A percentile compares a stretch with the other conserved stretches of the same genome.
phyloP scores from a whole-genome alignment of 2,797 vertebrate species.

The Crocodylus rhombifer region DNA sequence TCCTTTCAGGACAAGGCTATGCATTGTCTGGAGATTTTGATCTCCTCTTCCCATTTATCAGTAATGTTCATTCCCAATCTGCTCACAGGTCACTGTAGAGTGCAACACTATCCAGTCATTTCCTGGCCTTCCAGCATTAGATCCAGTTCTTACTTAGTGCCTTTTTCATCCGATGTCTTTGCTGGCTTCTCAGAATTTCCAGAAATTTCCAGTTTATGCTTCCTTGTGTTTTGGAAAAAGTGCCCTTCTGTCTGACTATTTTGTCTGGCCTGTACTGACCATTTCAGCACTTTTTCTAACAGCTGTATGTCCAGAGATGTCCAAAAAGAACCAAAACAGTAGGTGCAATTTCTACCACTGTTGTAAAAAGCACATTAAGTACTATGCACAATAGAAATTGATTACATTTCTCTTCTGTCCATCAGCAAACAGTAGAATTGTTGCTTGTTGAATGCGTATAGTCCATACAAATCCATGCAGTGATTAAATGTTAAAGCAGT shows the following conservation, averaged over 20 bases:
- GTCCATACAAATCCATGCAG: background rate
- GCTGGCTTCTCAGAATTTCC: background rate
- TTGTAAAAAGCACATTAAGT: slow-evolving; percentile 38
- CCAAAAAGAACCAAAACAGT: background rate
- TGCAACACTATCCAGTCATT: background rate
- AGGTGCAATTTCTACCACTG: slow-evolving; percentile 54
- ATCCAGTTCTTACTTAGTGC: background rate
- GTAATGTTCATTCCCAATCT: background rate
- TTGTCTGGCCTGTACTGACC: background rate
- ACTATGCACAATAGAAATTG: slow-evolving; percentile 37
- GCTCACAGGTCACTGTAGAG: background rate
- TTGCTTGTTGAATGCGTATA: background rate
- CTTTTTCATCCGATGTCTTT: background rate
- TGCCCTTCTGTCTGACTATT: background rate
- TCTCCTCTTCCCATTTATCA: background rate
- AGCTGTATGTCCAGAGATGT: slow-evolving; percentile 1
- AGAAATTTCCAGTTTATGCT: background rate
- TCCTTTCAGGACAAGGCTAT: background rate
- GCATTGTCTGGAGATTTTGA: background rate
- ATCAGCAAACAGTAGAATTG: slow-evolving; percentile 30
- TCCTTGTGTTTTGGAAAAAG: background rate
- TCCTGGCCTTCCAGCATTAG: background rate
- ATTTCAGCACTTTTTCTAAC: slow-evolving; percentile 6
- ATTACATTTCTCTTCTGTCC: slow-evolving; percentile 50
- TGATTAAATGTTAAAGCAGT: slow-evolving; percentile 43